These are phyloP conservation scores for Atractosteus spatula DNA, from an alignment of 2,113 vertebrate species.

Conservation along the genomic window DNA sequence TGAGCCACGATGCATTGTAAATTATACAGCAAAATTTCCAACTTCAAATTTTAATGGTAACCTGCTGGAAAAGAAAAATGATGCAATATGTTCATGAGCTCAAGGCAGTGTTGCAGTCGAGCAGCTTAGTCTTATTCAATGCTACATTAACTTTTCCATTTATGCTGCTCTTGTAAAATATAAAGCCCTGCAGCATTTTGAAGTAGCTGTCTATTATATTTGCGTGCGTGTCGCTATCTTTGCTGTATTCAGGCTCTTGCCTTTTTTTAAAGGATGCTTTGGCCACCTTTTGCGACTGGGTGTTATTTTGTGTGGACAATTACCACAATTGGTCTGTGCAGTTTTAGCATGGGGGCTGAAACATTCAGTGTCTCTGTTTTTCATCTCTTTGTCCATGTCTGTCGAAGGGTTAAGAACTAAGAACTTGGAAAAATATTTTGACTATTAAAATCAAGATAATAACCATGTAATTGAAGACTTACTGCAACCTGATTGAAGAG, in stretches of 20 bases:
- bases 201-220: slow-evolving; percentile 59
- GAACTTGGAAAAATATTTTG: too few species aligned
- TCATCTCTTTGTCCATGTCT: too few species aligned
- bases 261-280: not conserved
- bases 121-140: slow-evolving; percentile 79
- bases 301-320: not conserved
- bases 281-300: not conserved
- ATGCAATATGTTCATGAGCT: slow-evolving; percentile 71
- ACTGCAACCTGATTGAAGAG: too few species aligned
- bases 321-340: not conserved
- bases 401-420: not conserved
- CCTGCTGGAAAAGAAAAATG: slow-evolving; percentile 71
- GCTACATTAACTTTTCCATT: slow-evolving; percentile 93
- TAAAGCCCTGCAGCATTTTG: slow-evolving; percentile 67
- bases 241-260: too few species aligned
- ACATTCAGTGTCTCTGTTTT: too few species aligned
- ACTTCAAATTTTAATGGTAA: slow-evolving; percentile 74
- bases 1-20: slow-evolving; percentile 63
- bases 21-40: slow-evolving; percentile 65
- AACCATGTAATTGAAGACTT: too few species aligned
- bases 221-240: not conserved
- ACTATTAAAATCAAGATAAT: too few species aligned
- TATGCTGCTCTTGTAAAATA: slow-evolving; percentile 78
- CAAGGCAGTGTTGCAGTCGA: slow-evolving; percentile 70
- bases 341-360: not conserved